Evolutionary conservation across 2,888 invertebrate species (phyloP).

Genomic region (Sminthurinus aureus): DNA sequence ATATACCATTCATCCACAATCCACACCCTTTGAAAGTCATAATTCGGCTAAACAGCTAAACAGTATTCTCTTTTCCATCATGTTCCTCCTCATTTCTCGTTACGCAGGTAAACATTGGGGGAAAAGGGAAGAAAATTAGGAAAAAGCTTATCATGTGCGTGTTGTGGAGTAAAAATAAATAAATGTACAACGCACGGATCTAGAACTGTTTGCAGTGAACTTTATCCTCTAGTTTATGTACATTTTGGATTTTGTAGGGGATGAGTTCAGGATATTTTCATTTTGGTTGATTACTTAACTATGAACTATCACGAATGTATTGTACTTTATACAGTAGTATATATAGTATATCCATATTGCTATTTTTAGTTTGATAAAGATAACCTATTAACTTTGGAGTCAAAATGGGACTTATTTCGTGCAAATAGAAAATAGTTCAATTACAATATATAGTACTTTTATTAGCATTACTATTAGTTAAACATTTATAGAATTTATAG

Average conservation of each 20-base stretch:
- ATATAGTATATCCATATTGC: not conserved
- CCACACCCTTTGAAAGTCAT: constrained; percentile 2
- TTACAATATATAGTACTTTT: too few species aligned
- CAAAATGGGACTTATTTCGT: too few species aligned
- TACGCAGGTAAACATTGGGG: not conserved
- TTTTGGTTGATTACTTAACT: not conserved
- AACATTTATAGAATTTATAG: too few species aligned
- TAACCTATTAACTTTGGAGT: too few species aligned
- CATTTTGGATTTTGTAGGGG: not conserved
- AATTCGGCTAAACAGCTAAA: not conserved
- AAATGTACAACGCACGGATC: not conserved
- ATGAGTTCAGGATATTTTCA: not conserved
- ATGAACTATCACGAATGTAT: not conserved
- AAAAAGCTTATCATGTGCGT: not conserved
- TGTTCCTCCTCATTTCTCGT: not conserved
- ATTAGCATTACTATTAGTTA: too few species aligned
- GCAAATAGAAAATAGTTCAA: too few species aligned
- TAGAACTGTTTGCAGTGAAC: not conserved
- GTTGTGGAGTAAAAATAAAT: not conserved
- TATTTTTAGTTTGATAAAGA: not conserved
- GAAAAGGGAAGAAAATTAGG: not conserved
- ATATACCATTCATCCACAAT: not conserved
- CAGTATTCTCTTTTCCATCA: not conserved
- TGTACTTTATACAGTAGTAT: not conserved
- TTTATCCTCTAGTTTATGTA: not conserved